Evolutionary conservation across 2,888 invertebrate genomes (phyloP).

Genomic region (Papilio gigon): DNA sequence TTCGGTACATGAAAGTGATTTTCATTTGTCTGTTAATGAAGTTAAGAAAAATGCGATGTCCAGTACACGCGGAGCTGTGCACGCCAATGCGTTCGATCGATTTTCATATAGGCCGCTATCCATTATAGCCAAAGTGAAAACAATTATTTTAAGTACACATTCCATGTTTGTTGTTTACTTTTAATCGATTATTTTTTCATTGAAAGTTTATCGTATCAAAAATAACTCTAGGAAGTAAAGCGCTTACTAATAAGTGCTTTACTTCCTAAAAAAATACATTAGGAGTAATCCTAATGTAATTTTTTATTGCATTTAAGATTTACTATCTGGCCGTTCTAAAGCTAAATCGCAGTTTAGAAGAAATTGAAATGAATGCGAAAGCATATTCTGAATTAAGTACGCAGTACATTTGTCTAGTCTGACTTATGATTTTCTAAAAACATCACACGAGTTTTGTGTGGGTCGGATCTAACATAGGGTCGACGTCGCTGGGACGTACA

Average conservation of each 20-base stretch:
- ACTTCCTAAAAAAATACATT: too few species aligned
- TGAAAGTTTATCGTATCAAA: not conserved
- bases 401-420: too few species aligned
- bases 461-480: not conserved
- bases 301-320: too few species aligned
- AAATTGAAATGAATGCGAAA: too few species aligned
- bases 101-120: not conserved
- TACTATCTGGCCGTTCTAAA: not conserved
- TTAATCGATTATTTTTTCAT: not conserved
- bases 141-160: not conserved
- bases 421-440: not conserved
- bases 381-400: too few species aligned
- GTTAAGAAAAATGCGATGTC: not conserved
- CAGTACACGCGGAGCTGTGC: not conserved
- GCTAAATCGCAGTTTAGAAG: too few species aligned
- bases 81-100: conserved; percentile 10
- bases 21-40: too few species aligned
- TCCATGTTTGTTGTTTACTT: not conserved
- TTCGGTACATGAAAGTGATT: too few species aligned
- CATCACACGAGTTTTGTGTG: not conserved
- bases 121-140: not conserved
- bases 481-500: not conserved
- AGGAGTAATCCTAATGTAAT: too few species aligned
- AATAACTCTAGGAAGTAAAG: not conserved
- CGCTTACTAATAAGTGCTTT: too few species aligned